Evolutionary conservation across 2,797 vertebrate species (phyloP), one percentile per base, ranked within the genome.

Genomic region (Peromyscus eremicus): DNA sequence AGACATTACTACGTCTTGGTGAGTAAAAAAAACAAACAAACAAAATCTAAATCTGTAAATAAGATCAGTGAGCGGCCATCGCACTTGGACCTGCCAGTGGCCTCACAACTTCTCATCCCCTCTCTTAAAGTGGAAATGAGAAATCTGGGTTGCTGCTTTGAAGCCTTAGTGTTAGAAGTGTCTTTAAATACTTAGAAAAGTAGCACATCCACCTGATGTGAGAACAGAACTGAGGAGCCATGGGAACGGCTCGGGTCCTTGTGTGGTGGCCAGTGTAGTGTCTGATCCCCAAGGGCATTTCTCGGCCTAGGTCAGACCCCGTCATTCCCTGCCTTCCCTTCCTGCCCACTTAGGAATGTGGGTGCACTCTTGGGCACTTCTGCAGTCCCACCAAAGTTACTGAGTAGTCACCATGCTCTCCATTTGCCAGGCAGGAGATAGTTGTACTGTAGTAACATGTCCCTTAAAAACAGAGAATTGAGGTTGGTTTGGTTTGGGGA

Each of bases 1-100:
- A 98, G 99, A 96, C 99, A 99, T 98, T 99, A 99, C 97, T 99
- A 99, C 87, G 99, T 99, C 91, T 98, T 99, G 99, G 99, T 99
- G 97, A 99, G 99, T 99, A 89, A 75, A 95, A 73, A 94, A 71
- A 55, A 66, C 89, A 71, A 55, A 55, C 13, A 94, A 80, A 57
- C 43, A 79, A n/a, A n/a, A n/a, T n/a, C 77, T 76, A 2, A 37
- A 6, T 71, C 94, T 34, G 14, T 92, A 40, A 82, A 11, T 64
- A 32, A 52, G 27, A 2, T 23, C 75, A 52, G 62, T 25, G 60
- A 4, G 11, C 29, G 16, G n/a, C 6, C 0, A 14, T 7, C 16
- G 6, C 27, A 27, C 81, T 8, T 0, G 46, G 85, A 46, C 37
- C 57, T 8, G 7, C 2, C 27, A 40, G 5, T 34, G 27, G 4